Conservation (phyloP, 2,888 invertebrate species). For the Limnephilus lunatus region DNA sequence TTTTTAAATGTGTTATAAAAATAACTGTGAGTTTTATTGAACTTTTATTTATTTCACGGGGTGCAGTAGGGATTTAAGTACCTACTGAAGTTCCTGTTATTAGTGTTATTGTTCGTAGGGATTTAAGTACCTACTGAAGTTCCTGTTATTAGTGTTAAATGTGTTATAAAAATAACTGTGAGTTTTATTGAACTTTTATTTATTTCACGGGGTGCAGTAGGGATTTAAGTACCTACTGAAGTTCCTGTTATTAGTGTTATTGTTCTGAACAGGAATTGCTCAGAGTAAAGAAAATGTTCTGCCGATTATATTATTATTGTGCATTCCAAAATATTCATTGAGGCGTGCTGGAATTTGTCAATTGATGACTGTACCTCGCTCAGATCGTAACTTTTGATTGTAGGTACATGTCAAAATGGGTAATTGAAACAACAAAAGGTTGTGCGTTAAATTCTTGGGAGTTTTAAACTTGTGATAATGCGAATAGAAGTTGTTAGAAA, state of each 20-base stretch:
- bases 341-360: constrained; percentile 48
- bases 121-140: no score
- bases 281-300: constrained; percentile 36
- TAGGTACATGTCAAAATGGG: constrained; percentile 28
- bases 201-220: constrained; percentile 19
- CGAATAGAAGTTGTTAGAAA: not conserved
- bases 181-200: not conserved
- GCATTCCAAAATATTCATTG: constrained; percentile 45
- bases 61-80: constrained; percentile 30
- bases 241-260: not conserved
- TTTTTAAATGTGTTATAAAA: constrained; percentile 7
- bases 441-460: not conserved
- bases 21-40: not conserved
- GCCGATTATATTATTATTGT: constrained; percentile 30
- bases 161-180: constrained; percentile 2
- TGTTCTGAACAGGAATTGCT: constrained; percentile 39
- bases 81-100: constrained; percentile 9
- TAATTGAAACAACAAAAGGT: constrained; percentile 7
- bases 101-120: no score
- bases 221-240: constrained; percentile 37
- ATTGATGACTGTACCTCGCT: constrained; percentile 10
- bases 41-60: not conserved
- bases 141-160: no score
- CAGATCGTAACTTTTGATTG: constrained; percentile 47
- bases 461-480: constrained; percentile 12